Evolutionary conservation across 2,113 vertebrate genomes (phyloP).

Genomic region (Pao palembangensis): DNA sequence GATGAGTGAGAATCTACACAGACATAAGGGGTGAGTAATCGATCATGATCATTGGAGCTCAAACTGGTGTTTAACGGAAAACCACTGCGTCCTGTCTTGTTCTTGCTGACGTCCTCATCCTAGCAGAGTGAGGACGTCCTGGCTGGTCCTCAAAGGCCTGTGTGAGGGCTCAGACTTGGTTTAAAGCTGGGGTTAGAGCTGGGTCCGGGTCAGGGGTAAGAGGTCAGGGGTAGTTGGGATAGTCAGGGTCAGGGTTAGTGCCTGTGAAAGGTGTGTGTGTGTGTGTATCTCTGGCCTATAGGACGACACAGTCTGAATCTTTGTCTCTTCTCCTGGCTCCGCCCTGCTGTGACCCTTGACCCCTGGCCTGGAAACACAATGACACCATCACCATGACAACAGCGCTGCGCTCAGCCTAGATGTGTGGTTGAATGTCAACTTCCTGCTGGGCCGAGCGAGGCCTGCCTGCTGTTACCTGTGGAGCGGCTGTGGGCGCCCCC

Average conservation of each 20-base stretch:
- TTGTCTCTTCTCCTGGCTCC: conserved; percentile 74
- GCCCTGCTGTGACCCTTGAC: conserved; percentile 53
- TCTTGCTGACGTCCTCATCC: too few relatives aligned
- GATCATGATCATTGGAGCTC: too few relatives aligned
- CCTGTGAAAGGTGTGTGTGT: not conserved
- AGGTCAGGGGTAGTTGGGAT: not conserved
- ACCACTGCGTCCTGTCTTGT: too few relatives aligned
- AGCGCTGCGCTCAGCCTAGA: not conserved
- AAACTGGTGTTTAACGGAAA: too few relatives aligned
- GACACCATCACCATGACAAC: not conserved
- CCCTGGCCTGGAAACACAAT: conserved; percentile 72
- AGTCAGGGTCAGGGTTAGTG: not conserved
- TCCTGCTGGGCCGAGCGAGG: not conserved
- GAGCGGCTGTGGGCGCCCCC: conserved; percentile 57
- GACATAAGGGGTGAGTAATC: too few relatives aligned
- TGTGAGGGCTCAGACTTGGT: too few relatives aligned
- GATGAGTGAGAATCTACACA: too few relatives aligned
- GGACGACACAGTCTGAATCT: conserved; percentile 79
- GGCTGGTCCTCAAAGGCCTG: too few relatives aligned
- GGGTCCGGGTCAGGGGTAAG: too few relatives aligned
- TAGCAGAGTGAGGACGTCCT: too few relatives aligned
- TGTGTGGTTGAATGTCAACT: too few relatives aligned
- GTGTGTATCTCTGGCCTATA: conserved; percentile 50
- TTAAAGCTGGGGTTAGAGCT: too few relatives aligned
- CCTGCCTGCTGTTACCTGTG: conserved; percentile 13